Percentiles rank a stretch among this genome's conserved stretches.
Evolutionary conservation across 1,140 invertebrate genomes (phyloP).

Genomic region (Anagrus nilaparvatae): DNA sequence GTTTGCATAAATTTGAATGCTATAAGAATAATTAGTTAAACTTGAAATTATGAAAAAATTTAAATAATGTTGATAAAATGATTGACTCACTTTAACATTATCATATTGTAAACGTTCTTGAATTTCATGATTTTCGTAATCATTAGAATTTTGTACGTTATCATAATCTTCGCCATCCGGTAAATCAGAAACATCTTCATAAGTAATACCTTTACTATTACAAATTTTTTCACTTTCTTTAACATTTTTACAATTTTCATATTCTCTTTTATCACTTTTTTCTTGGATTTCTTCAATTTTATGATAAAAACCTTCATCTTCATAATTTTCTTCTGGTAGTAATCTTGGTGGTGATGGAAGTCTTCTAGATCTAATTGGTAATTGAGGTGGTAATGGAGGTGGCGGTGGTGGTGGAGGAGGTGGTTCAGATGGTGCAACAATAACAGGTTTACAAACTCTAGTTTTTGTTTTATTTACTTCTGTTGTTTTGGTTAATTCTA

Average conservation of each 20-base stretch:
- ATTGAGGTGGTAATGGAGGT: slow-evolving; percentile 17
- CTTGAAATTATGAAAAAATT: too few relatives aligned
- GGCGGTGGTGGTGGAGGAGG: background rate
- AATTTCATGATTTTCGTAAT: too few relatives aligned
- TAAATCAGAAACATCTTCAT: too few relatives aligned
- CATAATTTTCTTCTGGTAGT: slow-evolving; percentile 21
- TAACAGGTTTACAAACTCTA: background rate
- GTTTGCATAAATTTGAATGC: too few relatives aligned
- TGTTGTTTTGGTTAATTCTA: too few relatives aligned
- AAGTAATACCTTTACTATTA: too few relatives aligned
- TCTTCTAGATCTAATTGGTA: slow-evolving; percentile 27
- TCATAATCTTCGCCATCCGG: too few relatives aligned
- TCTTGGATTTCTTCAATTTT: slow-evolving; percentile 32
- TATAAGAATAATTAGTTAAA: too few relatives aligned
- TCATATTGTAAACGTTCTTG: too few relatives aligned
- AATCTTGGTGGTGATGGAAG: slow-evolving; percentile 32
- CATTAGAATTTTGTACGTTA: too few relatives aligned
- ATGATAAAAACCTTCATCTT: slow-evolving; percentile 36
- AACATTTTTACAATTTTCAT: slow-evolving; percentile 23
- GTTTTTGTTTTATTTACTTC: background rate
- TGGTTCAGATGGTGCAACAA: background rate
- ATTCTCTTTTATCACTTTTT: slow-evolving; percentile 18
- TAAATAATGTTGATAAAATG: too few relatives aligned
- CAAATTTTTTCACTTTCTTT: background rate
- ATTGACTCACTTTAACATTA: too few relatives aligned